Base-by-base conservation (phyloP, 2,888 invertebrate species). In the Alsophila aescularia region DNA sequence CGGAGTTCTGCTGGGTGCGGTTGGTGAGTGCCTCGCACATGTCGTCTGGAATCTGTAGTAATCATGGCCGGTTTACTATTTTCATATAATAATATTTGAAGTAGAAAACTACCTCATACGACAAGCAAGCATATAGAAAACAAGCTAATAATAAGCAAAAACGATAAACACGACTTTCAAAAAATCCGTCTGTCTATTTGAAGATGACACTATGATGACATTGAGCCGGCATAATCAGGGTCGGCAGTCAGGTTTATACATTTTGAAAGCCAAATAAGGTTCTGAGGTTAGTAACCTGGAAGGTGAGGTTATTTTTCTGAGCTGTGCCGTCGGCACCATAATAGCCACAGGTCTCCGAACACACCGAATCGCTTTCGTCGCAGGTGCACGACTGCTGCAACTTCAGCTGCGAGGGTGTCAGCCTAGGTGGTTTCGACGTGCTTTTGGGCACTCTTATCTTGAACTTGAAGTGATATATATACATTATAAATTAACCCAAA, bases 391-490 rank as follows among this genome's bases (percentile, higher is more conserved):
- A 78, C 60, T 88, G 87, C 58, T 87, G 85, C 16, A 87, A 62
- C 60, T 81, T 87, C 43, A 81, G 43, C 68, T 85, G 91, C 12
- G 84, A 90, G 9, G 85, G 80, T 3, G 83, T 90, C 72, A 83
- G 74, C 69, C 79, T 88, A 14, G 81, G 88, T 40, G 78, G 88
- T 66, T 83, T 92, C 66, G 62, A 85, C 62, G 79, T 93, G 82
- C 79, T 94, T 81, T 84, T 94, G 76, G 83, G 94, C 16, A 95
- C 93, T 14, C 94, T 85, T 50, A 95, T 94, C 60, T 93, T 94
- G 49, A 54, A 54, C 54, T 54, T n/a, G 8, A 24, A 6, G 24
- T 2, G 24, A 8, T 24, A n/a, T n/a, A n/a, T n/a, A n/a, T 6
- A 2, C 24, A 5, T 24, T 5, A 6, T 24, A n/a, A n/a, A n/a